Conservation (phyloP, 2,797 vertebrate species). For the Poecilia wingei region DNA sequence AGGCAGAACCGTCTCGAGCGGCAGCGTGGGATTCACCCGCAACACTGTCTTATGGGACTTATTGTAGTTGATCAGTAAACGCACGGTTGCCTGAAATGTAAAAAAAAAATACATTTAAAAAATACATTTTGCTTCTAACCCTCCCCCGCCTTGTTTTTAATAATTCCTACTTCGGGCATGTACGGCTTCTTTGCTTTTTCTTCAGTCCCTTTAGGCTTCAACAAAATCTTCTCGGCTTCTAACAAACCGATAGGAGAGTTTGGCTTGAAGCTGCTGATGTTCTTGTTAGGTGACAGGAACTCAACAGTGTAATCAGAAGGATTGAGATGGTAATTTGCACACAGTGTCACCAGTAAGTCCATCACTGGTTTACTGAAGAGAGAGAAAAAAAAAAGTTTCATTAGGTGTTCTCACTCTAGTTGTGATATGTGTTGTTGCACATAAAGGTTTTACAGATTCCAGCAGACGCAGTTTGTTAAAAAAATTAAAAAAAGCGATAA, state of each 20-base stretch:
- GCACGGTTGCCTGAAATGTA: conserved; percentile 87
- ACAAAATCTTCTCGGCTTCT: conserved; percentile 88
- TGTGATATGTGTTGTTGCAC: neutral
- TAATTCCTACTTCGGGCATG: conserved; percentile 86
- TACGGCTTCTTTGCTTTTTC: conserved; percentile 83
- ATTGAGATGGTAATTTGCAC: conserved; percentile 91
- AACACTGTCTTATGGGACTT: conserved; percentile 91
- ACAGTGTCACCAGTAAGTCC: conserved; percentile 92
- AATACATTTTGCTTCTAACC: no score
- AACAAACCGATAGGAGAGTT: conserved; percentile 91
- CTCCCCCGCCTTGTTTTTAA: neutral
- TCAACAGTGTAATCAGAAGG: conserved; percentile 91
- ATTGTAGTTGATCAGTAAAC: conserved; percentile 94
- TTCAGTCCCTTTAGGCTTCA: conserved; percentile 87
- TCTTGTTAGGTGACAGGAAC: conserved; percentile 87
- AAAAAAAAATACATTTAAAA: neutral
- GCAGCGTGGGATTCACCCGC: conserved; percentile 88
- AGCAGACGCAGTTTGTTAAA: neutral
- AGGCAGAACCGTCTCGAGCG: conserved; percentile 85
- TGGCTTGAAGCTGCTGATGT: conserved; percentile 89
- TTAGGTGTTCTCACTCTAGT: neutral
- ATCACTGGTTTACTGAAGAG: conserved; percentile 90
- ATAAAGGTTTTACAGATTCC: neutral
- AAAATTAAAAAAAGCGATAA: neutral
- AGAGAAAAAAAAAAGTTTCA: neutral